Evolutionary conservation across 2,797 vertebrate genomes (phyloP), one percentile per base, ranked within the genome.

Genomic region (Triplophysa bombifrons): DNA sequence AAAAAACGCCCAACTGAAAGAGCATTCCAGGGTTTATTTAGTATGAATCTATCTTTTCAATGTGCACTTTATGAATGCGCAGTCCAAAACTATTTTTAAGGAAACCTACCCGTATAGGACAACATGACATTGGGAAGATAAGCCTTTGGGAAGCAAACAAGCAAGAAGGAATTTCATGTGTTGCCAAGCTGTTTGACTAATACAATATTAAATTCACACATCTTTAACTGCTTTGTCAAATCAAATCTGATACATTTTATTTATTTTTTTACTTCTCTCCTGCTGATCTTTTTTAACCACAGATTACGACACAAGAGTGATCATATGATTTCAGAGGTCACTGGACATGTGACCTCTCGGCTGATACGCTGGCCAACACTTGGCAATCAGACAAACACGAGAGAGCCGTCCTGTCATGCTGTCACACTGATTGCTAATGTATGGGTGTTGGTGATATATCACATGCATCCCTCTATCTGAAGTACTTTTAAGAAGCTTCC

Each of bases 371-470:
- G 20, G 41, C 13, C 70, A 67, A 58, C 77, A 73, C 77, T 80
- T 66, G 51, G 53, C 51, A 80, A 80, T 80, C 77, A 80, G 70
- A 20, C 70, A 58, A 65, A 50, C 17, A 55, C 38, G 46, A 70
- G 66, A 50, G 22, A 1, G 34, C 19, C 48, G 50, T 58, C 66
- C 51, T 48, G 70, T 65, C 70, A 80, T 80, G 77, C 77, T 80
- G 70, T 73, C 77, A 50, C 55, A 12, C 70, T 80, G 77, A 80
- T 80, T 80, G 50, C 61, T 80, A 80, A 80, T 80, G 70, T 80
- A 80, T 80, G 69, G 69, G 56, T 66, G 70, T 4, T 65, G 61
- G 61, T 73, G 61, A 58, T 66, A 80, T 80, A 80, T 80, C 70
- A 73, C 50, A 22, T 41, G 66, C 50, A 55, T 73, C 60, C 19